Evolutionary conservation across 2,888 invertebrate species (phyloP).

Genomic region (Hoplodrina blanda): DNA sequence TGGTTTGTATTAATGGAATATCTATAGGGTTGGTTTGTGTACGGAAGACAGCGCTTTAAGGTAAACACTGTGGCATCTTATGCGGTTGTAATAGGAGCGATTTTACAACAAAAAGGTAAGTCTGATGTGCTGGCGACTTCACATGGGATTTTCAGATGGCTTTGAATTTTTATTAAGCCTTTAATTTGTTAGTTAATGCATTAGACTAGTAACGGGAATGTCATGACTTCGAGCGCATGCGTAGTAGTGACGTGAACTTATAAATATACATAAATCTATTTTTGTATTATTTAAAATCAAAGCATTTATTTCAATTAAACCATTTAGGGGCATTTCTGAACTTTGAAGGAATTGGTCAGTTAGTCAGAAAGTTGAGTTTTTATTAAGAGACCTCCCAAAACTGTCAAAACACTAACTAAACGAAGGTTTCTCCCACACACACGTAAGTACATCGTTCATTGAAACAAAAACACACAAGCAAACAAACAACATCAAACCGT

Average conservation of each 20-base stretch:
- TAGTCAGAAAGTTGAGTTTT: background rate
- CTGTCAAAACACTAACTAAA: background rate
- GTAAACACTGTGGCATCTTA: too few relatives aligned
- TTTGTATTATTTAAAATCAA: too few relatives aligned
- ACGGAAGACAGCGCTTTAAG: too few relatives aligned
- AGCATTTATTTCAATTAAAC: too few relatives aligned
- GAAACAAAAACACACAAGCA: slow-evolving; percentile 33
- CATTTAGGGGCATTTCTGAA: too few relatives aligned
- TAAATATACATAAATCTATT: too few relatives aligned
- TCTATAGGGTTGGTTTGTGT: slow-evolving; percentile 1
- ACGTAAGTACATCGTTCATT: slow-evolving; percentile 3
- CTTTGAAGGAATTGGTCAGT: too few relatives aligned
- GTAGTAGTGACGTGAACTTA: background rate
- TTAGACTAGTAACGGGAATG: background rate
- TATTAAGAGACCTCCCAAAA: background rate
- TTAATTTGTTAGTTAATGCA: background rate
- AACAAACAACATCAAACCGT: slow-evolving; percentile 54
- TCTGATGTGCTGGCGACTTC: too few relatives aligned
- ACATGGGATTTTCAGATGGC: background rate
- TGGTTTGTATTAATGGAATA: slow-evolving; percentile 30
- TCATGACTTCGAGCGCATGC: background rate
- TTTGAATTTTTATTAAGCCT: background rate
- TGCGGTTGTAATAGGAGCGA: too few relatives aligned
- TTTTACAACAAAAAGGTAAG: too few relatives aligned
- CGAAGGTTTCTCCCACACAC: background rate